Evolutionary conservation across 2,888 invertebrate species (phyloP), one percentile per base, ranked within the genome.

Genomic region (Oligia fasciuncula): DNA sequence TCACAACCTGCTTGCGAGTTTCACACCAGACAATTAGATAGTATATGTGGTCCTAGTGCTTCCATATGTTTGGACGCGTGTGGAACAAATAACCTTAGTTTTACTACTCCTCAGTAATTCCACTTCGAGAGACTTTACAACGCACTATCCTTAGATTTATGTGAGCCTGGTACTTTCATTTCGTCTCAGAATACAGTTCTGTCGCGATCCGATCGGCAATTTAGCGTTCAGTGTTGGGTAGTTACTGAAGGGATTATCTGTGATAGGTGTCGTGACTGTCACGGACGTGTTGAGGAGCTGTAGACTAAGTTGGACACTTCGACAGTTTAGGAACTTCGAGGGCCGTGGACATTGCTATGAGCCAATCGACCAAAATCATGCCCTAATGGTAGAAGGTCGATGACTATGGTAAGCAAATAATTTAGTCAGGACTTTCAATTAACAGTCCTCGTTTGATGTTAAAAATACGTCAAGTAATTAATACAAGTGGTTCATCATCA

Each of bases 91-190:
- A 54, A 65, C 62, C 14, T 43, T 4, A 54, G 69, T 29, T 85
- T 80, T 66, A 82, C 65, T 70, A 70, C 73, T 60, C 46, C 6
- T 17, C 62, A 80, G 43, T 49, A 19, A 72, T 80, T 72, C 13
- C 29, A 35, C 60, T 85, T 63, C 35, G 62, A 69, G 23, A 9
- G 29, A 82, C 35, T 68, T 84, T 73, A 85, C 63, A 68, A 63
- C 72, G 35, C 51, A 62, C 13, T 67, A 6, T 72, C 65, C 43
- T 69, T 54, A 70, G 60, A 73, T 85, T 85, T 74, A 85, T 85
- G 82, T 66, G 11, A 51, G 40, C 60, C 79, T 82, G 5, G 81
- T 71, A 81, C 4, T 81, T 73, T 68, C 68, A 13, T 49, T 40
- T 40, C 29, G 40, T 54, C 43, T 67, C 71, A 49, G 46, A 70